phyloP scores from a whole-genome alignment of 2,113 vertebrate species.

The Planiliza haematocheilus region DNA sequence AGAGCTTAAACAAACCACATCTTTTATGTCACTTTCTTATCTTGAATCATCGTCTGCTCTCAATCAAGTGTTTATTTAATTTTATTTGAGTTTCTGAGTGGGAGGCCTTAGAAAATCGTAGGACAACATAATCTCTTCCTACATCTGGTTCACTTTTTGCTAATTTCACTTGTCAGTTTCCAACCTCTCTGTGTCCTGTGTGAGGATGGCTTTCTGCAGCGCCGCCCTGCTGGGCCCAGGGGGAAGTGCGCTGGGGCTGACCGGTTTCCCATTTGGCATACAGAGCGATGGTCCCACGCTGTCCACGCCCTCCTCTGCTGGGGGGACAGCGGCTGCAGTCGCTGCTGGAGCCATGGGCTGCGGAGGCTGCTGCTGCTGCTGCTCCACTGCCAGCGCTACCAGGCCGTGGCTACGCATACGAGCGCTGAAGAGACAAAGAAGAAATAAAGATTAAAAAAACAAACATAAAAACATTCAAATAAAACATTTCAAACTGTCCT shows the following conservation, averaged over 20 bases:
- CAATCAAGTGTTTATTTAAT: no score
- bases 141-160: no score
- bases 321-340: conserved; percentile 49
- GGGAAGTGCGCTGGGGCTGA: conserved; percentile 88
- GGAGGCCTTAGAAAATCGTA: no score
- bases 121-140: no score
- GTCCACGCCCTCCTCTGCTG: conserved; percentile 87
- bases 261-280: conserved; percentile 86
- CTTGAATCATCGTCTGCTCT: no score
- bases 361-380: conserved; percentile 66
- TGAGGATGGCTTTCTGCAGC: conserved; percentile 90
- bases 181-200: conserved; percentile 90
- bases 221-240: conserved; percentile 87
- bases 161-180: no score
- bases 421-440: conserved; percentile 75
- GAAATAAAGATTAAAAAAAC: no score
- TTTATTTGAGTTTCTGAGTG: no score
- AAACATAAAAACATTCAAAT: not conserved
- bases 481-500: not conserved
- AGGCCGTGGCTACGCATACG: conserved; percentile 89
- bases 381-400: conserved; percentile 70
- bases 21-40: no score
- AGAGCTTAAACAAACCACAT: not conserved
- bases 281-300: conserved; percentile 88
- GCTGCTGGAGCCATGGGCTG: conserved; percentile 58